These are phyloP conservation scores for Dipodomys merriami DNA, from an alignment of 2,113 vertebrate species.

Conservation along the genomic window DNA sequence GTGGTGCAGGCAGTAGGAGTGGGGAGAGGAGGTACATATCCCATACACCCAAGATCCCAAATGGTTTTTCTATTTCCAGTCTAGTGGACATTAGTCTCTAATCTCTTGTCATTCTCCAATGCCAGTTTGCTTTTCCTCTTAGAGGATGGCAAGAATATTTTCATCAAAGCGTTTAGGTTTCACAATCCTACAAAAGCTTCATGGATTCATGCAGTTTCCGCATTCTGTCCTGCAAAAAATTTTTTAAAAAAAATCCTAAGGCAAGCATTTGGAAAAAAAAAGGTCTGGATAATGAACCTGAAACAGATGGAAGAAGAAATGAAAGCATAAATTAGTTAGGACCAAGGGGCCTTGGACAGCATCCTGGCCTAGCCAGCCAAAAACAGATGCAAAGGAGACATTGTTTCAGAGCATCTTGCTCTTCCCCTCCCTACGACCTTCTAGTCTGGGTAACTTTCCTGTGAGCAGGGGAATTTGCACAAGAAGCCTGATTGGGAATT, in stretches of 20 bases:
- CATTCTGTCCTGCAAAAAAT: not conserved
- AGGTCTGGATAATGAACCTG: not conserved
- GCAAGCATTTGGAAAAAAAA: not conserved
- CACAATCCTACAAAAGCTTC: conserved; percentile 18
- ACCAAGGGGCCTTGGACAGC: too few species aligned
- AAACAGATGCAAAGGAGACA: too few species aligned
- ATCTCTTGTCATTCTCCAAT: not conserved
- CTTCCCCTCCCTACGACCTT: too few species aligned
- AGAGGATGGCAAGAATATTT: not conserved
- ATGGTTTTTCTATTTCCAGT: not conserved
- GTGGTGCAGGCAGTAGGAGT: not conserved
- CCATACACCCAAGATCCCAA: not conserved
- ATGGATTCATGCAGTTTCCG: not conserved
- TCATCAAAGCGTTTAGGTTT: not conserved
- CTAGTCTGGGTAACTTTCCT: too few species aligned
- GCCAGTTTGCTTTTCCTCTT: not conserved
- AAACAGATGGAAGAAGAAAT: not conserved
- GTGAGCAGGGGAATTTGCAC: too few species aligned
- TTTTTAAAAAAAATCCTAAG: not conserved
- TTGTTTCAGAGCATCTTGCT: too few species aligned
- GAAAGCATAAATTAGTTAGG: too few species aligned
- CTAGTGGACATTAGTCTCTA: not conserved
- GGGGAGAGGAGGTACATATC: not conserved
- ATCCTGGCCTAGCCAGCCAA: too few species aligned
- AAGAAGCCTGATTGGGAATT: too few species aligned